Evolutionary conservation across 37 sponge, comb jelly and placozoan species (phyloP).

Genomic region (Mnemiopsis leidyi): DNA sequence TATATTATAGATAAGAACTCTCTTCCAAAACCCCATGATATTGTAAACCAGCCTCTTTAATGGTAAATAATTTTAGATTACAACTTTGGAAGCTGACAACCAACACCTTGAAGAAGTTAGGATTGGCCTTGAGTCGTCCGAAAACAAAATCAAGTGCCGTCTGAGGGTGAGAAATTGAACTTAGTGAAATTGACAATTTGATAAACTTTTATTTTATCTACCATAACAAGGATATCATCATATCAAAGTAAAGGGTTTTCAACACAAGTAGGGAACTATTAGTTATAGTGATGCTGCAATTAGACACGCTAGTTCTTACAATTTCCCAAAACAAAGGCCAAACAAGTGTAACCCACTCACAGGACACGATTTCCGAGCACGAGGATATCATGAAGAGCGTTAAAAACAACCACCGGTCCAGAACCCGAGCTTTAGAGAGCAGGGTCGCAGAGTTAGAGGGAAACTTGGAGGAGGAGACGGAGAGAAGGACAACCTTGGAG

Average conservation of each 20-base stretch:
- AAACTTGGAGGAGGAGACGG: conserved; percentile 10
- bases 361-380: conserved; percentile 17
- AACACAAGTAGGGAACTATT: too few species aligned
- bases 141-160: background rate
- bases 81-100: conserved; percentile 1
- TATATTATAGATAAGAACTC: too few species aligned
- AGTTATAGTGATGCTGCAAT: too few species aligned
- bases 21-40: too few species aligned
- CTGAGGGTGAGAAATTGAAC: background rate
- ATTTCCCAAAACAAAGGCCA: too few species aligned
- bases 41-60: too few species aligned
- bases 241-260: too few species aligned
- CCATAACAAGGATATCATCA: too few species aligned
- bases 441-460: conserved; percentile 23
- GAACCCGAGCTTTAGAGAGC: conserved; percentile 4
- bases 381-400: background rate
- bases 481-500: conserved; percentile 17
- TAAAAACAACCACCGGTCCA: conserved; percentile 1
- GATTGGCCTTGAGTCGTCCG: background rate
- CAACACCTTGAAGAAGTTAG: background rate
- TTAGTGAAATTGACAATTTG: too few species aligned
- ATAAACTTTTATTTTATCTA: too few species aligned
- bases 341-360: background rate
- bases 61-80: background rate
- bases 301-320: too few species aligned